Evolutionary conservation across 2,113 vertebrate species (phyloP), one percentile per base, ranked within the genome.

Genomic region (Delphinus delphis): DNA sequence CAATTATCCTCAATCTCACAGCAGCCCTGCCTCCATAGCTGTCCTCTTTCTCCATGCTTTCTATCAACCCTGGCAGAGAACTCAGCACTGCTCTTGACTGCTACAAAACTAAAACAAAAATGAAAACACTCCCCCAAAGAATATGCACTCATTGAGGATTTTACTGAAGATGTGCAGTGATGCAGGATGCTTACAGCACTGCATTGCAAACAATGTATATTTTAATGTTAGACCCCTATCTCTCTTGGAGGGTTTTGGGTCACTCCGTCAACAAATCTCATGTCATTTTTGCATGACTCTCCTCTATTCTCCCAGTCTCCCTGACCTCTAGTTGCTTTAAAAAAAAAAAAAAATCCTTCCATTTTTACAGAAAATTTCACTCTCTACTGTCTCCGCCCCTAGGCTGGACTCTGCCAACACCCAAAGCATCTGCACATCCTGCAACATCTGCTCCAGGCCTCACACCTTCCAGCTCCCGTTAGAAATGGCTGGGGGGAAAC

Each of bases 61-160:
- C 17, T 53, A 38, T 36, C 38, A 80, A 26, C 23, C 20, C 70
- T 65, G 36, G 8, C 18, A 63, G n/a, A 63, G 67, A 90, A 76
- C n/a, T 63, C 74, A 58, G 50, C 25, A 47, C 28, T 58, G 28
- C 65, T 68, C 38, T 23, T 55, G 41, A 79, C 10, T 67, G 18
- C 83, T 67, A 38, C 50, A 81, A 93, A 93, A 79, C 18, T 62
- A 73, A 92, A 31, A 44, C 47, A 80, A 55, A 62, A 23, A 47
- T 33, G 17, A 85, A 55, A 58, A 9, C 41, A 55, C 5, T 26
- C 15, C 88, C 31, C 26, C 11, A 63, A 44, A 74, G 63, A 88
- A 33, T 8, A 6, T 33, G 2, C 31, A 53, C 18, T 18, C 6
- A 0, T n/a, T 85, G 20, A 1, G 55, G 65, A 88, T 62, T 74